Evolutionary conservation across 2,113 vertebrate genomes (phyloP), one percentile per base, ranked within the genome.

Genomic region (Archilochus colubris): DNA sequence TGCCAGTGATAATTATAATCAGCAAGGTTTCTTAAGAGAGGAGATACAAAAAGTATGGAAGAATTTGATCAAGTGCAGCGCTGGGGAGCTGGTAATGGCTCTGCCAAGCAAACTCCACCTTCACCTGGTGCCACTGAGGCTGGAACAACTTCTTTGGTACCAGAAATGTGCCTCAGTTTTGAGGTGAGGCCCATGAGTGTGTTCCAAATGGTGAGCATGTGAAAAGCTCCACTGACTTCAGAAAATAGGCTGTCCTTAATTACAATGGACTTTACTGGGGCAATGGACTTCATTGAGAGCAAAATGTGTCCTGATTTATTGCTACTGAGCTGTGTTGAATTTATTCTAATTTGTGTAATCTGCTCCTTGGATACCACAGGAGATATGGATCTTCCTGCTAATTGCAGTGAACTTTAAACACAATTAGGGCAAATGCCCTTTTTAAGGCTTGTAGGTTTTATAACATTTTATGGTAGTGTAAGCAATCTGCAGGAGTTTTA

Each of bases 381-480:
- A 88, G 72, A 77, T 85, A 81, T 0, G 1, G 63, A 86, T 94
- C 59, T 91, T 91, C 63, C 53, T 75, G 69, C 66, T 95, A 94
- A 91, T 88, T 91, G 58, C 67, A 80, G 74, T 59, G 31, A 12
- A n/a, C 36, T 59, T 64, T 18, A 62, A 79, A 55, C 62, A 84
- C 50, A 85, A 40, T 91, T 82, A 89, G 38, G 48, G 70, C 48
- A 95, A 88, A 85, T 88, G 79, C 73, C 82, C 87, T 79, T 93
- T 92, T 81, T 46, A 75, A 80, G 31, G 20, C 51, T 58, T 63
- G 43, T 23, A 30, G 9, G 27, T 76, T 97, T 94, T 61, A 43
- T 83, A 93, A 83, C 28, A 23, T 21, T 77, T 89, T 2, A 64
- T 59, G 36, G 22, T 22, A 89, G 40, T 68, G 78, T 64, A 91